Percentiles rank a stretch among this genome's conserved stretches.
phyloP scores from a whole-genome alignment of 2,888 invertebrate species.

The Sialis lutaria region DNA sequence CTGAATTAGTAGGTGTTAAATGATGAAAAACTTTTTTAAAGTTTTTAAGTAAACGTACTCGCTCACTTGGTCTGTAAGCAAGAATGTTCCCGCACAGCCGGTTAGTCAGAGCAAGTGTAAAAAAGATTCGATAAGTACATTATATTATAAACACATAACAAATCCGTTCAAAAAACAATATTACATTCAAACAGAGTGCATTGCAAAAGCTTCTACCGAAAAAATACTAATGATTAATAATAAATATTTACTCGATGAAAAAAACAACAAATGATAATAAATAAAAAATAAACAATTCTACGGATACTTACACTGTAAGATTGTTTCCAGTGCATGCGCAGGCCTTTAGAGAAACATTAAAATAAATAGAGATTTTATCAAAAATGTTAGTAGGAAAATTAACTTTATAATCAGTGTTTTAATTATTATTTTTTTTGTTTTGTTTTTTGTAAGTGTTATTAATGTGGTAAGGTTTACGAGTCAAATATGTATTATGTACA shows the following conservation, averaged over 20 bases:
- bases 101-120: slow-evolving; percentile 1
- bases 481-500: too few species aligned
- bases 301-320: slow-evolving; percentile 75
- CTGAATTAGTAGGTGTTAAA: slow-evolving; percentile 43
- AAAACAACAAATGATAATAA: not conserved
- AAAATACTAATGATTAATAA: not conserved
- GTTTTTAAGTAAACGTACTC: slow-evolving; percentile 87
- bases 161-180: too few species aligned
- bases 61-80: slow-evolving; percentile 82
- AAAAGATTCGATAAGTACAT: not conserved
- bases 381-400: not conserved
- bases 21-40: slow-evolving; percentile 80
- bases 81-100: slow-evolving; percentile 1
- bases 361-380: not conserved
- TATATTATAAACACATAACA: not conserved
- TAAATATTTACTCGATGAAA: not conserved
- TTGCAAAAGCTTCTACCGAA: slow-evolving; percentile 3
- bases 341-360: slow-evolving; percentile 37
- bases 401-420: too few species aligned
- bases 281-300: slow-evolving; percentile 7
- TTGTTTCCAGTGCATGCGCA: slow-evolving; percentile 78
- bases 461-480: too few species aligned
- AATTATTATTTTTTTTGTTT: too few species aligned
- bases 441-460: too few species aligned
- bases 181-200: not conserved